A percentile compares a stretch with the other conserved stretches of the same genome.
Conservation (phyloP, 2,797 vertebrate species). For the Hydrolagus colliei region DNA sequence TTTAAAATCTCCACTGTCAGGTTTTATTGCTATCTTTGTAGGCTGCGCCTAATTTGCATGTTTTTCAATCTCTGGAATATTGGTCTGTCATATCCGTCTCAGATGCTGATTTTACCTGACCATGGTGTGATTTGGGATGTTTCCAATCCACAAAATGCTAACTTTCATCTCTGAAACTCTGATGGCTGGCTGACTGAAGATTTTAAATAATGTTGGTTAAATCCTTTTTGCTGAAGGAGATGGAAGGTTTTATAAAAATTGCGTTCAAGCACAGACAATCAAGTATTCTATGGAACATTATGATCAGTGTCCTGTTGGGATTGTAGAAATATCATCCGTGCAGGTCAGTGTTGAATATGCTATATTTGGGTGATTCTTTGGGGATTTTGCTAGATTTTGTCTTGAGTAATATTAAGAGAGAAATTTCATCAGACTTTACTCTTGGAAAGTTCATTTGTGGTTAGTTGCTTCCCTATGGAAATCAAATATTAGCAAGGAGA, state of each 20-base stretch:
- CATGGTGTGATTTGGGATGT: too few species aligned
- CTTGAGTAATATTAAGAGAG: conserved; percentile 1
- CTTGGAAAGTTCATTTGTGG: conserved; percentile 16
- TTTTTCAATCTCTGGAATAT: too few species aligned
- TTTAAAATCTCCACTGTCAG: too few species aligned
- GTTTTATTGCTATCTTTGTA: too few species aligned
- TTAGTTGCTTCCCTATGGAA: conserved; percentile 15
- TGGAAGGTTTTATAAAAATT: not conserved
- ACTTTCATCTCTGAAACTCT: too few species aligned
- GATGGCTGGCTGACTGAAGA: too few species aligned
- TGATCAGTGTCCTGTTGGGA: not conserved
- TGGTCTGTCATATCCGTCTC: too few species aligned
- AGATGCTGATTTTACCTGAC: too few species aligned
- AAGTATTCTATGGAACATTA: conserved; percentile 25
- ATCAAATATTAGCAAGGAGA: conserved; percentile 1
- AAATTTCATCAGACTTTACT: not conserved
- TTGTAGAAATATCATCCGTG: conserved; percentile 7
- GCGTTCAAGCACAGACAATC: not conserved
- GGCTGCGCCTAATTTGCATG: too few species aligned
- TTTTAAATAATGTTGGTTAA: too few species aligned
- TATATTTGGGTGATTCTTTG: conserved; percentile 1
- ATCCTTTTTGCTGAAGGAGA: not conserved
- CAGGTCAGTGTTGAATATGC: not conserved
- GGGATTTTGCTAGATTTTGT: conserved; percentile 17
- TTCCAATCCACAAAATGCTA: too few species aligned